These are phyloP conservation scores for Natrix natrix DNA, from an alignment of 2,797 vertebrate species.

Conservation along the genomic window DNA sequence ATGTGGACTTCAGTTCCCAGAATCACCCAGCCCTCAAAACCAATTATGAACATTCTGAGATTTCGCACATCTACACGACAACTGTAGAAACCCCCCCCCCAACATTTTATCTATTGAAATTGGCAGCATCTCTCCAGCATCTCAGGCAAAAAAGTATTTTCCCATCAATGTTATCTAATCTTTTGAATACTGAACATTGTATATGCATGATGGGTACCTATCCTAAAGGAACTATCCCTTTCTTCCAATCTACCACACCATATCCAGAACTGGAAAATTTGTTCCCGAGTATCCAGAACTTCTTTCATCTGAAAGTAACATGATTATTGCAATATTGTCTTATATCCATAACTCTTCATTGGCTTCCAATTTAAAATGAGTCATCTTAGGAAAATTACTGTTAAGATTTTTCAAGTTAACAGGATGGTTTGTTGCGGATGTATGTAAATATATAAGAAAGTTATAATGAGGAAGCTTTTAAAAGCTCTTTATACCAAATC, in stretches of 20 bases:
- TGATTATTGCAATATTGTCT: not conserved
- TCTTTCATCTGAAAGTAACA: not conserved
- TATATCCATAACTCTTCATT: not conserved
- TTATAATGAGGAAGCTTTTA: not conserved
- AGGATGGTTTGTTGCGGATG: not conserved
- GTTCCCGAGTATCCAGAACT: not conserved
- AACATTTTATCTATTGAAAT: not conserved
- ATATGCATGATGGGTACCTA: not conserved
- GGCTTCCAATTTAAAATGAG: not conserved
- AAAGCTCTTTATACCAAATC: not conserved
- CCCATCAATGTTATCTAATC: not conserved
- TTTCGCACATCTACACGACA: not conserved
- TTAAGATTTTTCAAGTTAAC: not conserved
- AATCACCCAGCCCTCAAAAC: not conserved
- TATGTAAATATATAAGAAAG: not conserved
- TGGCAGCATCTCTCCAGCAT: not conserved
- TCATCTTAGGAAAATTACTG: not conserved
- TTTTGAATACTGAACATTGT: not conserved
- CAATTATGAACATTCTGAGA: not conserved
- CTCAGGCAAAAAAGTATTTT: not conserved
- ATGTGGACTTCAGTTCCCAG: not conserved
- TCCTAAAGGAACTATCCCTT: not conserved
- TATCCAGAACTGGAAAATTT: not conserved
- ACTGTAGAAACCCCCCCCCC: not conserved
- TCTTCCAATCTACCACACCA: not conserved